phyloP scores from a whole-genome alignment of 2,888 invertebrate species.

The Drosophila neutralis region DNA sequence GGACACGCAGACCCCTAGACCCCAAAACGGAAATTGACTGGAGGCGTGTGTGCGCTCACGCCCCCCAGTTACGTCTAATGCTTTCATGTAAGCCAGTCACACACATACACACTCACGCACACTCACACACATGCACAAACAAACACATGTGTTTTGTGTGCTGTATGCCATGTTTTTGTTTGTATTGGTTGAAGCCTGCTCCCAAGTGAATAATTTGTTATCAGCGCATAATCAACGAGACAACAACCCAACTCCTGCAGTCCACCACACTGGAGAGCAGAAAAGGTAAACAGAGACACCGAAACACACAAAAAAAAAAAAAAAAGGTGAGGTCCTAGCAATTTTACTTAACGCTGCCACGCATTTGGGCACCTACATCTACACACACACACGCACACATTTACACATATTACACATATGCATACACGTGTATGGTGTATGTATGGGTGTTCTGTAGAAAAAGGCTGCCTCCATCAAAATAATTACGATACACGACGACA shows the following conservation, averaged over 20 bases:
- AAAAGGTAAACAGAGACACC: slow-evolving; percentile 55
- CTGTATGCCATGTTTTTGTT: slow-evolving; percentile 31
- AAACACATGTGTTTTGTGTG: slow-evolving; percentile 29
- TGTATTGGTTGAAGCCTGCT: slow-evolving; percentile 67
- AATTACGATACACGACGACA: slow-evolving; percentile 79
- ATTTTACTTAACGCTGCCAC: slow-evolving; percentile 68
- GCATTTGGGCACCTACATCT: slow-evolving; percentile 37
- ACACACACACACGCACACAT: slow-evolving; percentile 3
- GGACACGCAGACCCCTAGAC: slow-evolving; percentile 67
- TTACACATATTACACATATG: not conserved
- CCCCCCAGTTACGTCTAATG: slow-evolving; percentile 51
- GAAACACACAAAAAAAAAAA: slow-evolving; percentile 10
- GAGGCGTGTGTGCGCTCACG: slow-evolving; percentile 31
- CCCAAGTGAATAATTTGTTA: slow-evolving; percentile 83
- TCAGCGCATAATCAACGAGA: slow-evolving; percentile 82
- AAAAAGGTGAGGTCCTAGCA: slow-evolving; percentile 67
- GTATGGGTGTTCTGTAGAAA: slow-evolving; percentile 45
- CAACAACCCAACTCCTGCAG: slow-evolving; percentile 49
- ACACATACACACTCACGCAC: slow-evolving; percentile 10
- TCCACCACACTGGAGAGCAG: slow-evolving; percentile 33
- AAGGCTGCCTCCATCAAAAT: slow-evolving; percentile 80
- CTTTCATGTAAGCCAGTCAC: slow-evolving; percentile 63
- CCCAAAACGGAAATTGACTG: slow-evolving; percentile 31
- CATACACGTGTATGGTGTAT: not conserved
- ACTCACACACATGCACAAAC: slow-evolving; percentile 18